Base-by-base conservation (phyloP, 2,888 invertebrate genomes). In the Lysandra coridon region DNA sequence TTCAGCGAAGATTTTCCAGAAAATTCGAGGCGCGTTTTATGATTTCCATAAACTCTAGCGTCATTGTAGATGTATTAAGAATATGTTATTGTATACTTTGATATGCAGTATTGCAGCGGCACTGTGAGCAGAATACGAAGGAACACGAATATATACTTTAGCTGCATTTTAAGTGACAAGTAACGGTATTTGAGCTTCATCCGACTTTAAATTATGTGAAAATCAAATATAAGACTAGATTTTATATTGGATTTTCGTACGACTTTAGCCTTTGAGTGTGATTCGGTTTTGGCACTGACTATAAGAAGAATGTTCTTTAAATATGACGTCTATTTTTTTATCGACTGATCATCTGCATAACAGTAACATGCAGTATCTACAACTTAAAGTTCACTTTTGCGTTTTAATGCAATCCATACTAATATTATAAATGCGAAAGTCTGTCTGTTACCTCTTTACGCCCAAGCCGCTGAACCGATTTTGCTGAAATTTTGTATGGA, bases 21-120 rank as follows among this genome's bases (percentile, higher is more conserved):
- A 90, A 92, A 93, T 93, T 92, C 92, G 83, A 84, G 84, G 82
- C 90, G 88, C 90, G 91, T 92, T 87, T 90, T 87, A 88, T 83
- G 89, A 92, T 93, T 91, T 92, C 91, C 93, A 92, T 92, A 92
- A 92, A 91, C 91, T 91, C 87, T 85, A 84, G 84, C 87, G 88
- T 88, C 89, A 89, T 93, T 91, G 86, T 85, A 91, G 89, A 91
- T 89, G 89, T 92, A 91, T 92, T 92, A 92, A 88, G 89, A 89
- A 87, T 89, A 90, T 90, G 88, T 88, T 90, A 89, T 90, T 91
- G 89, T 88, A 88, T 88, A 87, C 87, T 89, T 88, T 90, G 88
- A 89, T 91, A 91, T 91, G 88, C 89, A 86, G 87, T 83, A 83
- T 86, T 89, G 88, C 88, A 84, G 82, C 10, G 49, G 2, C 83